Evolutionary conservation across 2,888 invertebrate species (phyloP).

Genomic region (Plebejus melissa): DNA sequence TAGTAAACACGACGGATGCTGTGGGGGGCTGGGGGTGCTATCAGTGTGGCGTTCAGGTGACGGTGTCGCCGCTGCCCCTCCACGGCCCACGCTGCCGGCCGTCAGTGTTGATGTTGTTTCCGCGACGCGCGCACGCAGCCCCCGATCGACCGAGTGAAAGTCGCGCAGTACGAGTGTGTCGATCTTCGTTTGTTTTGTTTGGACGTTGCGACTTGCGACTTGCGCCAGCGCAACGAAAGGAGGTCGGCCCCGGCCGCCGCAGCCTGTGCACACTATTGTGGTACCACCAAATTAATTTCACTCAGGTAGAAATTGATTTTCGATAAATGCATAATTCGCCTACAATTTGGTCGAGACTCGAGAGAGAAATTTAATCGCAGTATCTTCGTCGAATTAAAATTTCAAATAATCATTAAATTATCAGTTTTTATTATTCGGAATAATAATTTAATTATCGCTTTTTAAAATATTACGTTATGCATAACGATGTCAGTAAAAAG

Average conservation of each 20-base stretch:
- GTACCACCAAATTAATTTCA: conserved; percentile 43
- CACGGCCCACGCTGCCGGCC: conserved; percentile 38
- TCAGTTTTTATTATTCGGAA: background rate
- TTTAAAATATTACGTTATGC: background rate
- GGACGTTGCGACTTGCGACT: conserved; percentile 48
- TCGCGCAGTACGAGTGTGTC: conserved; percentile 70
- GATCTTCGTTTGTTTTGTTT: conserved; percentile 74
- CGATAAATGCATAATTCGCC: background rate
- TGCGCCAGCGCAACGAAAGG: conserved; percentile 77
- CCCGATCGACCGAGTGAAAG: conserved; percentile 65
- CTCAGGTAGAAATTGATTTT: background rate
- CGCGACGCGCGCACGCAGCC: conserved; percentile 64
- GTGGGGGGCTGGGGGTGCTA: conserved; percentile 40
- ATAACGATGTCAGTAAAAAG: background rate
- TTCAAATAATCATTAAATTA: background rate
- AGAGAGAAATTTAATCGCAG: background rate
- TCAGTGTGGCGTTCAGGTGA: conserved; percentile 58
- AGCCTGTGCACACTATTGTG: conserved; percentile 63
- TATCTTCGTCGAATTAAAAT: background rate
- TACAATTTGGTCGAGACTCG: background rate
- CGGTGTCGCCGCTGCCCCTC: conserved; percentile 44
- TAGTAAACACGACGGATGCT: conserved; percentile 40
- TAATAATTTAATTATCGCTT: background rate
- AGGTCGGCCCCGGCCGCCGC: conserved; percentile 67
- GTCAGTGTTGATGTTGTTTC: conserved; percentile 63